A percentile compares a stretch with the other conserved stretches of the same genome.
These are phyloP conservation scores for Corythoichthys haematopterus DNA, from an alignment of 2,113 vertebrate species.

Conservation along the genomic window DNA sequence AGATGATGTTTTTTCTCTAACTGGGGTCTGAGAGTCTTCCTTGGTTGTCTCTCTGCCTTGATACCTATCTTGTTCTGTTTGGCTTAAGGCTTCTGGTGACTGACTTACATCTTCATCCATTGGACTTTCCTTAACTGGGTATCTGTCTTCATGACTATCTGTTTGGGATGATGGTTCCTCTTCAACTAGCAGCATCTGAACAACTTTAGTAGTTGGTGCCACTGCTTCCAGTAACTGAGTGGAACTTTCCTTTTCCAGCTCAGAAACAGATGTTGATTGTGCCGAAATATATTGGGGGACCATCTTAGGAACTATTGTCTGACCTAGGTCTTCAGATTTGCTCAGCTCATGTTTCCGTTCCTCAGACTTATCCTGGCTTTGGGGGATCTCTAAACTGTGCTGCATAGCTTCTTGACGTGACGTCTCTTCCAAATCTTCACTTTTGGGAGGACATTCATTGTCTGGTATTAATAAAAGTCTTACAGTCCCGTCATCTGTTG, in stretches of 20 bases:
- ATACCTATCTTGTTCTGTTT: no score
- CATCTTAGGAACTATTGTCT: not conserved
- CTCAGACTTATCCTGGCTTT: conserved; percentile 9
- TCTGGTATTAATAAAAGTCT: conserved; percentile 8
- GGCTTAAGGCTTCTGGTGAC: not conserved
- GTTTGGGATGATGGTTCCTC: not conserved
- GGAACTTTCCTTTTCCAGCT: conserved; percentile 3
- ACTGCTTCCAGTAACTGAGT: not conserved
- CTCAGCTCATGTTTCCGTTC: conserved; percentile 19
- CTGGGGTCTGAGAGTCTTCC: not conserved
- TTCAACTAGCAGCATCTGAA: not conserved
- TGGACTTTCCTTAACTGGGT: not conserved
- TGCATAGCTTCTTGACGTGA: not conserved
- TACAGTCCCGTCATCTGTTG: not conserved
- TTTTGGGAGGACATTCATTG: not conserved
- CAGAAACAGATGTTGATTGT: conserved; percentile 48
- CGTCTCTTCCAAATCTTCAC: conserved; percentile 6
- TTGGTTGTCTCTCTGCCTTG: not conserved
- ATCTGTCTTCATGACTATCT: not conserved
- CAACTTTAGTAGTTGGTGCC: not conserved
- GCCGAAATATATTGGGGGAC: conserved; percentile 45
- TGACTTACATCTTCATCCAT: not conserved
- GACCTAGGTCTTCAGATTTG: conserved; percentile 19
- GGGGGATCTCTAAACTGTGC: not conserved
- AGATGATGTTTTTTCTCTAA: not conserved